Conservation (phyloP, 2,888 invertebrate genomes). For the Idaea aversata region DNA sequence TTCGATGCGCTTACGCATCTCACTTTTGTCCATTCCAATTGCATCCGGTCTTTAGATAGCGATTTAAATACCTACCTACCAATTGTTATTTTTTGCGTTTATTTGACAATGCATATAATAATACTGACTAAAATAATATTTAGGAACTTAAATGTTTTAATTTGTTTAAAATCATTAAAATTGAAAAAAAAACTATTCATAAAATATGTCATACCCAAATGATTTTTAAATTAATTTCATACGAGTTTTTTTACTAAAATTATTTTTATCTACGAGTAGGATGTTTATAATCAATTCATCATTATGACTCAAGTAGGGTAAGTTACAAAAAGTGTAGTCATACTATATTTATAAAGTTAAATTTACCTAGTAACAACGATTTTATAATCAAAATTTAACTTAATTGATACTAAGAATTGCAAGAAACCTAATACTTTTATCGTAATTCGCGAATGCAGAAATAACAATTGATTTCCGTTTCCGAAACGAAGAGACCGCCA, state of each 20-base stretch:
- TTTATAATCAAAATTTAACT: background rate
- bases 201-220: too few species aligned
- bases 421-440: conserved; percentile 62
- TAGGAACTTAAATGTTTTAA: too few species aligned
- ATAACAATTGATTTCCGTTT: conserved; percentile 75
- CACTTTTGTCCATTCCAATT: conserved; percentile 35
- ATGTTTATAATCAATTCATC: too few species aligned
- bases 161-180: too few species aligned
- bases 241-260: too few species aligned
- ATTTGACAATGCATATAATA: background rate
- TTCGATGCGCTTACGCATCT: conserved; percentile 59
- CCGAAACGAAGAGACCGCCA: conserved; percentile 65
- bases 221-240: too few species aligned
- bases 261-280: too few species aligned
- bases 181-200: too few species aligned
- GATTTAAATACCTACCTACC: conserved; percentile 4
- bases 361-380: background rate
- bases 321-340: too few species aligned
- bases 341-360: too few species aligned
- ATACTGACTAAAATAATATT: background rate
- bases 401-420: conserved; percentile 29
- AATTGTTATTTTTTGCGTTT: conserved; percentile 1
- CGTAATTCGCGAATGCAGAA: conserved; percentile 39
- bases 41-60: conserved; percentile 46
- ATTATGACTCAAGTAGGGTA: too few species aligned